These are phyloP conservation scores for Danio albolineatus DNA, from an alignment of 2,797 vertebrate genomes.

Conservation along the genomic window DNA sequence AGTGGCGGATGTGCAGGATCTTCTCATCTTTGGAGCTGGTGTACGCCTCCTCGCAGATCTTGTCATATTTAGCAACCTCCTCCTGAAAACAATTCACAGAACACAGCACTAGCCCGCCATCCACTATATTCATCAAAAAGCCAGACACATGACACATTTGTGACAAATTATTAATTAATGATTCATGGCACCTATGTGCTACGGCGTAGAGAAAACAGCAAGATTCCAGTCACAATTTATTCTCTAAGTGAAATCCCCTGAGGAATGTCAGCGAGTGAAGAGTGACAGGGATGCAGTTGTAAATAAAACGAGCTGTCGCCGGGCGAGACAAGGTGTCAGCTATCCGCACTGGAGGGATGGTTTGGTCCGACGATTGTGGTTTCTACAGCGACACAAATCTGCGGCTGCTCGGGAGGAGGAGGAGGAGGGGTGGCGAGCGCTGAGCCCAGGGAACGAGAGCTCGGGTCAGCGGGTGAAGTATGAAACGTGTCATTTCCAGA, in stretches of 20 bases:
- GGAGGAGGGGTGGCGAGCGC: constrained; percentile 1
- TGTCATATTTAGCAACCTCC: constrained; percentile 91
- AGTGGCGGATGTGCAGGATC: constrained; percentile 87
- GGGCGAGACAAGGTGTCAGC: constrained; percentile 62
- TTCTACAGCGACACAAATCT: constrained; percentile 48
- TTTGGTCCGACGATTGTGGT: constrained; percentile 52
- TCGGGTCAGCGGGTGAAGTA: constrained; percentile 42
- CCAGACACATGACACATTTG: constrained; percentile 45
- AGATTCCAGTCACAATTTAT: constrained; percentile 59
- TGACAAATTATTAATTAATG: constrained; percentile 62
- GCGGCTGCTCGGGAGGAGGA: constrained; percentile 27
- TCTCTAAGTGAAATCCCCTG: constrained; percentile 59
- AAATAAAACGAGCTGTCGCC: constrained; percentile 65
- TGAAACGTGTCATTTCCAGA: constrained; percentile 61
- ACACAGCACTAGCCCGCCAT: not conserved
- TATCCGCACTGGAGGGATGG: constrained; percentile 55
- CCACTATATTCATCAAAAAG: constrained; percentile 50
- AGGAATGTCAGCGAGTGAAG: constrained; percentile 57
- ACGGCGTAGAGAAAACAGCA: constrained; percentile 51
- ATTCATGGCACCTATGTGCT: constrained; percentile 55
- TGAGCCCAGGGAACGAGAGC: constrained; percentile 45
- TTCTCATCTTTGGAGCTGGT: constrained; percentile 91
- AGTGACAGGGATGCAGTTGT: constrained; percentile 63
- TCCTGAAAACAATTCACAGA: constrained; percentile 77
- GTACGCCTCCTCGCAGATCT: constrained; percentile 92